Evolutionary conservation across 2,113 vertebrate species (phyloP), one percentile per base, ranked within the genome.

Genomic region (Tenebrosternarchus preto): DNA sequence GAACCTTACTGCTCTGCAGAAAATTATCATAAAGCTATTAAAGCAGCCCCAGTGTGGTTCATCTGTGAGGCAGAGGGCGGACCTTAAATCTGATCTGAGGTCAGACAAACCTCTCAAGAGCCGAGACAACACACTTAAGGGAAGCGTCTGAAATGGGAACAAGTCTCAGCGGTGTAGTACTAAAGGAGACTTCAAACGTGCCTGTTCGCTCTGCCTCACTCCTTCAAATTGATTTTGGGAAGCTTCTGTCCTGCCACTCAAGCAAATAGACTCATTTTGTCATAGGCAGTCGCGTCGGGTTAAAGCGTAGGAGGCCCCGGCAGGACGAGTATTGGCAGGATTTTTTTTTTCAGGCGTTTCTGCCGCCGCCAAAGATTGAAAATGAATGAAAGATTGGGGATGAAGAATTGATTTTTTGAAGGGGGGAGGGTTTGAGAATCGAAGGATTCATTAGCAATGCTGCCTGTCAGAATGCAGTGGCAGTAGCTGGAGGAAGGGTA

Each of bases 321-420:
- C 84, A 73, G 46, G 39, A 84, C 46, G 31, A 60, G 61, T 61
- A 53, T n/a, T n/a, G 36, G 2, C 8, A 31, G 50, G 64, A 6
- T n/a, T 67, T 39, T 67, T 75, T 80, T 50, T 78, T 61, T 6
- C 33, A 57, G 78, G 67, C 77, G 73, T 82, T 82, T 78, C 82
- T 82, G 59, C 71, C 76, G 56, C 56, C 67, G 77, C 80, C 79
- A 80, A 82, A 84, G 68, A 67, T 76, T 60, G 36, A 81, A 87
- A 84, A 86, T 81, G 80, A 82, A 84, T 74, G 84, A 85, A 82
- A 75, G 60, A 64, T 46, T 31, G 53, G 75, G 78, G 72, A 85
- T 72, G 79, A 80, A 78, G 83, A 86, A 89, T 89, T 87, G 88
- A 89, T 89, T 89, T 87, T 76, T 57, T 19, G 64, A 64, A 66